Evolutionary conservation across 2,888 invertebrate species (phyloP).

Genomic region (Alentia gelatinosa): DNA sequence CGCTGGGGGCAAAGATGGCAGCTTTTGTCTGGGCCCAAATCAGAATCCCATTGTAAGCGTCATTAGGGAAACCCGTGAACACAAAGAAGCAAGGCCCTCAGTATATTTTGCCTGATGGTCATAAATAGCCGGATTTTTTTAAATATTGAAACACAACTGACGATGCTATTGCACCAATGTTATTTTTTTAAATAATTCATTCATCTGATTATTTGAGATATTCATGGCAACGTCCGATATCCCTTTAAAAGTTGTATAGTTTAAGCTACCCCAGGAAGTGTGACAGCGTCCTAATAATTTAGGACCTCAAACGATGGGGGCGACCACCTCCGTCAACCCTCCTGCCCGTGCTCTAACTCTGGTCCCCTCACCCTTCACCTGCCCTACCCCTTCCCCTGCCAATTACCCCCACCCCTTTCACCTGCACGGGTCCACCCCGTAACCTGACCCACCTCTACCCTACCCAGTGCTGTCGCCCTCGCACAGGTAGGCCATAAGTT

Average conservation of each 20-base stretch:
- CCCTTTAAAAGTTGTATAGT: too few species aligned
- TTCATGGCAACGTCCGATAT: too few species aligned
- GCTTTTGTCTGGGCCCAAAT: neutral
- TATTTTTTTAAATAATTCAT: too few species aligned
- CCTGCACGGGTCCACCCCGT: too few species aligned
- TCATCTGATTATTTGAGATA: too few species aligned
- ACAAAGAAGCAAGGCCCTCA: too few species aligned
- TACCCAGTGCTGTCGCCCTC: neutral
- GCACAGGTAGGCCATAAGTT: neutral
- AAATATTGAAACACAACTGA: neutral
- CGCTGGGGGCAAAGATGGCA: neutral
- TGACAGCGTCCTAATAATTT: neutral
- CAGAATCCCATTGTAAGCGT: neutral
- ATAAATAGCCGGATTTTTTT: too few species aligned
- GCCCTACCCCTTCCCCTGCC: neutral
- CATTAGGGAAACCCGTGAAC: too few species aligned
- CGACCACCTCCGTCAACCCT: neutral
- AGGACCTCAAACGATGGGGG: neutral
- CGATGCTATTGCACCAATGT: too few species aligned
- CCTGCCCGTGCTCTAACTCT: neutral
- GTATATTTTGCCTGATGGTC: too few species aligned
- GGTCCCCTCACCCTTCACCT: neutral
- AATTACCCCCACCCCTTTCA: neutral
- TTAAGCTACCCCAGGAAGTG: neutral
- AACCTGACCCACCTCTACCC: neutral